Conservation (phyloP, 2,797 vertebrate species). For the Acropternis orthonyx region DNA sequence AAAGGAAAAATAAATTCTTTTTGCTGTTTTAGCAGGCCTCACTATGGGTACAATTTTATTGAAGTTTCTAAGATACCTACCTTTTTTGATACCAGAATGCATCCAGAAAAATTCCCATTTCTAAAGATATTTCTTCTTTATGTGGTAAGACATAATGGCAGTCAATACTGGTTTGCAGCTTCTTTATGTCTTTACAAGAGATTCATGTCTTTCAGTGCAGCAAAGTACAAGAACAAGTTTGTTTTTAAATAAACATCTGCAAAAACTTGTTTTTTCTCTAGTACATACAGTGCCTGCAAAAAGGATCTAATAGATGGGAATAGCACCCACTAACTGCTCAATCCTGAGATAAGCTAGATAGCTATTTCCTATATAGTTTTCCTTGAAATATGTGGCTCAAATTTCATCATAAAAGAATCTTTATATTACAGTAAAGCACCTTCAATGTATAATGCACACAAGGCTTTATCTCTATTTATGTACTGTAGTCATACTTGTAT, state of each 20-base stretch:
- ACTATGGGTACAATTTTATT: neutral
- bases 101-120: neutral
- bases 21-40: neutral
- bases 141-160: neutral
- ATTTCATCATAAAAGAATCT: neutral
- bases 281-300: neutral
- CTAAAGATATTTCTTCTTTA: neutral
- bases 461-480: constrained; percentile 18
- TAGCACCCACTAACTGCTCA: neutral
- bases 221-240: neutral
- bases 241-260: constrained; percentile 6
- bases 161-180: neutral
- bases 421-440: neutral
- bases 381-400: neutral
- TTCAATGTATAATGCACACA: neutral
- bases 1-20: neutral
- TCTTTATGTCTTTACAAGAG: neutral
- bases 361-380: neutral
- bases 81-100: neutral
- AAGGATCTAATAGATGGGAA: neutral
- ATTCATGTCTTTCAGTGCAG: neutral
- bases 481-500: neutral
- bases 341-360: neutral
- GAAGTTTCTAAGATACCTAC: neutral
- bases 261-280: neutral